phyloP scores from a whole-genome alignment of 2,113 vertebrate genomes.

The Scytalopus superciliaris region DNA sequence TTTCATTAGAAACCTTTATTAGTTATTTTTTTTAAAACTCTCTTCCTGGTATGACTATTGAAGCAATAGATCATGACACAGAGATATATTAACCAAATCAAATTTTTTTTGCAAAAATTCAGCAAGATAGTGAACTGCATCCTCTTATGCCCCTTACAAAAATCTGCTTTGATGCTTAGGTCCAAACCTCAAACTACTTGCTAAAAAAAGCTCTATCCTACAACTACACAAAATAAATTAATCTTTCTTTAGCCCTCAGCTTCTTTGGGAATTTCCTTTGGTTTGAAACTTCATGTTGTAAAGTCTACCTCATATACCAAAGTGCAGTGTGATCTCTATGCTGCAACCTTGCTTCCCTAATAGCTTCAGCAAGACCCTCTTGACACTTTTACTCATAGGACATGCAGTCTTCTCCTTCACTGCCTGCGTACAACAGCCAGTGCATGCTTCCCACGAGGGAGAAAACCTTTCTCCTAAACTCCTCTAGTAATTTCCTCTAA shows the following conservation, averaged over 20 bases:
- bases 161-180: background rate
- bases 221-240: background rate
- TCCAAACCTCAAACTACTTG: background rate
- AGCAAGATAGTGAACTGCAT: background rate
- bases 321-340: background rate
- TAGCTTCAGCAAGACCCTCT: background rate
- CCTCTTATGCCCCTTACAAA: background rate
- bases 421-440: fast-evolving
- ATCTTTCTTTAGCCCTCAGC: background rate
- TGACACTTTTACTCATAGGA: background rate
- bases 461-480: conserved; percentile 23
- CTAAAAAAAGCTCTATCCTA: background rate
- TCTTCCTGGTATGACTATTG: background rate
- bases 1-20: background rate
- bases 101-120: background rate
- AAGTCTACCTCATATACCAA: background rate
- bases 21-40: background rate
- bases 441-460: background rate
- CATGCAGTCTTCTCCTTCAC: background rate
- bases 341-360: background rate
- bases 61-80: background rate
- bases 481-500: background rate
- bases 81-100: background rate
- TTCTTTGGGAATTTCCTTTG: background rate
- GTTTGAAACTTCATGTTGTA: background rate